Evolutionary conservation across 2,797 vertebrate species (phyloP).

Genomic region (Morus bassanus): DNA sequence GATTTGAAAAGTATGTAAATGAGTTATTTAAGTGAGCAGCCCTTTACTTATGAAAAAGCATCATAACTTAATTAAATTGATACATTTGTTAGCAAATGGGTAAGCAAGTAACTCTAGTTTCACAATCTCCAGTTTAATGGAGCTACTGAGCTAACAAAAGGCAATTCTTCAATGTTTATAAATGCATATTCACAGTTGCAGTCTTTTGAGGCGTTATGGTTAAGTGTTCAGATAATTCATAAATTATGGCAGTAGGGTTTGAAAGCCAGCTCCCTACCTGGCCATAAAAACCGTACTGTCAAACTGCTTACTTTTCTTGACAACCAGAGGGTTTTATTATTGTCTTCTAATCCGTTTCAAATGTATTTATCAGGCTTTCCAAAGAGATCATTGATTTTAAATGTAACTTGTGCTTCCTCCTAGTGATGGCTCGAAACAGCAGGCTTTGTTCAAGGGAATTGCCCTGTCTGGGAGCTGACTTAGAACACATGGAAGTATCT

Average conservation of each 20-base stretch:
- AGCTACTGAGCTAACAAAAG: conserved; percentile 23
- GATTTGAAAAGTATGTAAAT: conserved; percentile 73
- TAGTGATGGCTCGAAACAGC: background rate
- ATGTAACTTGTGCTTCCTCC: background rate
- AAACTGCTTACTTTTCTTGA: background rate
- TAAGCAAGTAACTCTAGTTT: conserved; percentile 5
- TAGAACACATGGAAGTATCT: background rate
- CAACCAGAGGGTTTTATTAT: background rate
- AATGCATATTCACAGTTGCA: conserved; percentile 16
- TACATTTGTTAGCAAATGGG: conserved; percentile 53
- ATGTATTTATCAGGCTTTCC: background rate
- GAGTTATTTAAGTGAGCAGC: conserved; percentile 50
- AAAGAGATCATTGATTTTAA: background rate
- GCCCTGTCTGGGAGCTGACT: background rate
- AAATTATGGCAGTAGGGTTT: background rate
- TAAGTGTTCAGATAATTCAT: background rate
- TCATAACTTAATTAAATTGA: conserved; percentile 37
- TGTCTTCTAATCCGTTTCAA: background rate
- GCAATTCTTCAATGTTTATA: conserved; percentile 13
- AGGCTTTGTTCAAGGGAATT: background rate
- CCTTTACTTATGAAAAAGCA: conserved; percentile 52
- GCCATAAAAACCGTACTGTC: background rate
- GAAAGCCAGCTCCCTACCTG: background rate
- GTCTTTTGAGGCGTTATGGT: background rate
- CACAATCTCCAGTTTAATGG: background rate